A percentile compares a stretch with the other conserved stretches of the same genome.
Conservation (phyloP, 2,797 vertebrate genomes). For the Sternotherus odoratus region DNA sequence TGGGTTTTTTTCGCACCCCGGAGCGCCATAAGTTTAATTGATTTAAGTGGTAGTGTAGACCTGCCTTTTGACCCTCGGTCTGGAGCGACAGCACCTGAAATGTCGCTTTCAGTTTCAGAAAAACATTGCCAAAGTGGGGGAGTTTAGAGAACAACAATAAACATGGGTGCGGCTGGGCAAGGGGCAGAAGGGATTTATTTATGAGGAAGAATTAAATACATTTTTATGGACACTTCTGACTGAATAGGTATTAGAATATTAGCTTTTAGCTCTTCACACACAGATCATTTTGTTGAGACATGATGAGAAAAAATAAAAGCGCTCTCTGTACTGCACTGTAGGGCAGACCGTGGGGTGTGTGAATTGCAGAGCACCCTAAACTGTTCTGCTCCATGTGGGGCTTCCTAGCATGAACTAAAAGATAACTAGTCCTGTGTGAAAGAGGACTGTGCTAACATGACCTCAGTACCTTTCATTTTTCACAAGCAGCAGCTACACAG, state of each 20-base stretch:
- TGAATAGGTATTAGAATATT: background rate
- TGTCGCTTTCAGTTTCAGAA: background rate
- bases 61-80: background rate
- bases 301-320: background rate
- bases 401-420: background rate
- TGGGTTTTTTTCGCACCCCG: no score
- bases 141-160: background rate
- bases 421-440: background rate
- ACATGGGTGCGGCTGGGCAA: background rate
- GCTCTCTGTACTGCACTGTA: background rate
- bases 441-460: background rate
- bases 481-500: background rate
- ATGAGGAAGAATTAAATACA: background rate
- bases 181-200: background rate
- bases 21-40: no score
- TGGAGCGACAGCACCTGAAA: background rate
- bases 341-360: background rate
- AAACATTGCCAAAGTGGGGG: background rate
- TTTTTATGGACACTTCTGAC: background rate
- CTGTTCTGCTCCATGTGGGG: background rate
- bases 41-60: no score
- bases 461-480: background rate
- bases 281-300: background rate
- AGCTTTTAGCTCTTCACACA: background rate
- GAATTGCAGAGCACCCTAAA: background rate